Evolutionary conservation across 2,797 vertebrate genomes (phyloP).

Genomic region (Phrynocephalus guinanensis): DNA sequence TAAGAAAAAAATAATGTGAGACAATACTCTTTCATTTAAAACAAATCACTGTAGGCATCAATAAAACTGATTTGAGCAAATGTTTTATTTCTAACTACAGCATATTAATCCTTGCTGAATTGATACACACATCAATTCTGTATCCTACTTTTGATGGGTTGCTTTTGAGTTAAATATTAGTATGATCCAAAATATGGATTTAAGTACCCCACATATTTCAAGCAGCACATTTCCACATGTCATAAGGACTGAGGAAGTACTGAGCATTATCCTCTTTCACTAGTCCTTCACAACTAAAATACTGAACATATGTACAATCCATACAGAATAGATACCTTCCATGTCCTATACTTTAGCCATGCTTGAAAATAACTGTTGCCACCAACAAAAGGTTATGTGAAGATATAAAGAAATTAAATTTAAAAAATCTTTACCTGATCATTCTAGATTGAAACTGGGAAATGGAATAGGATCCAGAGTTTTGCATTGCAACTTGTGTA

Average conservation of each 20-base stretch:
- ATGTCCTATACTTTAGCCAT: not conserved
- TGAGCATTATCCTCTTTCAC: not conserved
- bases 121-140: not conserved
- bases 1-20: not conserved
- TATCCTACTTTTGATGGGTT: not conserved
- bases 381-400: not conserved
- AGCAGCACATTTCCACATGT: not conserved
- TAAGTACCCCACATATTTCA: not conserved
- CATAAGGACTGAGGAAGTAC: not conserved
- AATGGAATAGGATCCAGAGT: constrained; percentile 96
- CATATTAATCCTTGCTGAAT: not conserved
- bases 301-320: not conserved
- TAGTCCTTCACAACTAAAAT: not conserved
- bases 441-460: constrained; percentile 95
- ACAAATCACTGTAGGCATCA: not conserved
- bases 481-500: constrained; percentile 97
- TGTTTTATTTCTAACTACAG: not conserved
- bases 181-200: not conserved
- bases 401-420: constrained; percentile 5
- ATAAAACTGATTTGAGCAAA: not conserved
- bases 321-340: not conserved
- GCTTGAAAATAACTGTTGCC: too few relatives aligned
- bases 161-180: not conserved
- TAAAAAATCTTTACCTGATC: constrained; percentile 80
- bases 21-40: not conserved